Evolutionary conservation across 1,140 invertebrate genomes (phyloP).

Genomic region (Bombus turneri): DNA sequence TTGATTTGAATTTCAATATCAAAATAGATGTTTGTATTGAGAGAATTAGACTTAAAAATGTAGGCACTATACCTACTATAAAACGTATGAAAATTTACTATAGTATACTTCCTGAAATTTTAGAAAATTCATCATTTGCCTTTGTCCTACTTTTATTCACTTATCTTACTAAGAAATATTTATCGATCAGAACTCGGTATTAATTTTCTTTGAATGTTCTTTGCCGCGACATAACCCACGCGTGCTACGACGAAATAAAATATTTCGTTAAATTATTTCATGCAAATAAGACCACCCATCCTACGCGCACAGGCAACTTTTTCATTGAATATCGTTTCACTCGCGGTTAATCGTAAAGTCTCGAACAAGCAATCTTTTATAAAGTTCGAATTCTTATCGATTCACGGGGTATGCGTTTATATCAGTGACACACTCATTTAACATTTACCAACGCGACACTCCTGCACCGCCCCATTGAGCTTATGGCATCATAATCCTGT

Average conservation of each 20-base stretch:
- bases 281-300: slow-evolving; percentile 16
- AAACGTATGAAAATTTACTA: too few species aligned
- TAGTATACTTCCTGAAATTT: too few species aligned
- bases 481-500: neutral
- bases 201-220: neutral
- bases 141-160: too few species aligned
- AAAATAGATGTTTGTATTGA: too few species aligned
- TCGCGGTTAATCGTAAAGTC: slow-evolving; percentile 12
- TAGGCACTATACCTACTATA: too few species aligned
- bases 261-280: neutral
- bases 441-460: neutral
- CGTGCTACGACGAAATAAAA: too few species aligned
- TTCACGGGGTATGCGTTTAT: neutral
- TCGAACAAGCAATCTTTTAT: neutral
- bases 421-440: slow-evolving; percentile 6
- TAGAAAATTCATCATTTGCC: too few species aligned
- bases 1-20: too few species aligned
- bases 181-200: neutral
- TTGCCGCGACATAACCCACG: neutral
- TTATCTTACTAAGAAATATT: too few species aligned
- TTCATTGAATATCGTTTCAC: slow-evolving; percentile 1
- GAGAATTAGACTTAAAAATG: too few species aligned
- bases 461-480: neutral
- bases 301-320: slow-evolving; percentile 1
- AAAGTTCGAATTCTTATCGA: slow-evolving; percentile 3